Evolutionary conservation across 1,140 invertebrate genomes (phyloP).

Genomic region (Megalopta genalis): DNA sequence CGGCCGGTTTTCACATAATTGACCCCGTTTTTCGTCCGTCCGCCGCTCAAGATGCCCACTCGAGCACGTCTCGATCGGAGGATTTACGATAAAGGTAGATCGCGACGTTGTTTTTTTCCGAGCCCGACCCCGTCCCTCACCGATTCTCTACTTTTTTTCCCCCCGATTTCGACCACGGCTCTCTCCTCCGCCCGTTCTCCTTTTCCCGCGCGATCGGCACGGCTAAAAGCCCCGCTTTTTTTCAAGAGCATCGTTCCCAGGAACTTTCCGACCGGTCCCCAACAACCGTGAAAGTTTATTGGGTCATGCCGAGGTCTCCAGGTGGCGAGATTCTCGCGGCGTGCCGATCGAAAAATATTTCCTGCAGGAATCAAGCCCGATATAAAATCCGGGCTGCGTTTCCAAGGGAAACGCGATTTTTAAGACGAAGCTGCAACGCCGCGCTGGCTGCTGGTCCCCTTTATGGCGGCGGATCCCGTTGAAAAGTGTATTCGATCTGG

Average conservation of each 20-base stretch:
- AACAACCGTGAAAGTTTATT: conserved; percentile 22
- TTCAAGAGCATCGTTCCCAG: background rate
- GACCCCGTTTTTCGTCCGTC: conserved; percentile 54
- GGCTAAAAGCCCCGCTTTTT: conserved; percentile 26
- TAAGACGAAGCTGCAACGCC: no score
- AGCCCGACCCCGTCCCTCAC: background rate
- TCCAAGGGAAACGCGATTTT: no score
- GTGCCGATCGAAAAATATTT: background rate
- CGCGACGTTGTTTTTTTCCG: conserved; percentile 25
- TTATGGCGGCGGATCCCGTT: background rate
- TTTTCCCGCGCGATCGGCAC: background rate
- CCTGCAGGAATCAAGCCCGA: no score
- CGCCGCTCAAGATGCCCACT: conserved; percentile 44
- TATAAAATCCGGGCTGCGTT: no score
- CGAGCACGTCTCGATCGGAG: conserved; percentile 53
- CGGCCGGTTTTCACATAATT: conserved; percentile 61
- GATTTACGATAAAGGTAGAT: conserved; percentile 56
- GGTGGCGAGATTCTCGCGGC: background rate
- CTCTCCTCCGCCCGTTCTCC: background rate
- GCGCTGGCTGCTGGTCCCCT: no score
- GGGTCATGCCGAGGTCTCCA: background rate
- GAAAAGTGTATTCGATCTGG: background rate
- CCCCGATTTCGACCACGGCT: background rate
- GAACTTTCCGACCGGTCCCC: conserved; percentile 3
- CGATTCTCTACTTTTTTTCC: background rate